Conservation (phyloP, 1,140 invertebrate species). For the Dryas iulia region DNA sequence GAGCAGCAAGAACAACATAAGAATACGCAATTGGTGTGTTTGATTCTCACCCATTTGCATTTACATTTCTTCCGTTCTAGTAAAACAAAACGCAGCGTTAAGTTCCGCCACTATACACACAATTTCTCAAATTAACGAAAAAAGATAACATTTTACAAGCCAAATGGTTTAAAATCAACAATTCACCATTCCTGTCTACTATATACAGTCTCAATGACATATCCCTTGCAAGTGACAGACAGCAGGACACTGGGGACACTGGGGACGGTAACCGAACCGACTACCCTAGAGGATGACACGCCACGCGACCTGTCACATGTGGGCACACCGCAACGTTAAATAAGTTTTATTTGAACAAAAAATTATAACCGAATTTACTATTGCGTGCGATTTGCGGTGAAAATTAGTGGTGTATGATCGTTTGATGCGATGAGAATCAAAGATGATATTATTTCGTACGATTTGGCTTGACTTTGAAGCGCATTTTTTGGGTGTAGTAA, state of each 20-base stretch:
- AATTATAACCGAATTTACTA: conserved; percentile 3
- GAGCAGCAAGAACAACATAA: no score
- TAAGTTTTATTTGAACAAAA: conserved; percentile 13
- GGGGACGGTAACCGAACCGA: conserved; percentile 28
- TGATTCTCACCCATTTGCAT: no score
- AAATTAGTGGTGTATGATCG: not conserved
- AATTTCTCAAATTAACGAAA: no score
- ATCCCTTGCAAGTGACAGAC: conserved; percentile 22
- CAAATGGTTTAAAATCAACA: not conserved
- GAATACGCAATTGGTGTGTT: no score
- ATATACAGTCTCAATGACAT: not conserved
- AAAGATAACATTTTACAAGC: no score
- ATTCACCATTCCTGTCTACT: not conserved
- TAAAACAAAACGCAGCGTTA: no score
- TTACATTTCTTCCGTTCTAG: no score
- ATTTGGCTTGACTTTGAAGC: no score
- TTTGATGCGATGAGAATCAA: no score
- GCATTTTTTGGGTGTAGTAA: no score
- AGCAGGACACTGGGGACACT: conserved; percentile 14
- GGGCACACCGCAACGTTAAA: conserved; percentile 4
- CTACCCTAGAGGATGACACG: conserved; percentile 27
- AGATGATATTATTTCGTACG: no score
- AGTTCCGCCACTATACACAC: no score
- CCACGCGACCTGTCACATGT: conserved; percentile 28
- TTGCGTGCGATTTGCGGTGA: not conserved